A percentile compares a stretch with the other conserved stretches of the same genome.
These are phyloP conservation scores for Margaritifera margaritifera DNA, from an alignment of 2,888 invertebrate genomes.

Conservation along the genomic window DNA sequence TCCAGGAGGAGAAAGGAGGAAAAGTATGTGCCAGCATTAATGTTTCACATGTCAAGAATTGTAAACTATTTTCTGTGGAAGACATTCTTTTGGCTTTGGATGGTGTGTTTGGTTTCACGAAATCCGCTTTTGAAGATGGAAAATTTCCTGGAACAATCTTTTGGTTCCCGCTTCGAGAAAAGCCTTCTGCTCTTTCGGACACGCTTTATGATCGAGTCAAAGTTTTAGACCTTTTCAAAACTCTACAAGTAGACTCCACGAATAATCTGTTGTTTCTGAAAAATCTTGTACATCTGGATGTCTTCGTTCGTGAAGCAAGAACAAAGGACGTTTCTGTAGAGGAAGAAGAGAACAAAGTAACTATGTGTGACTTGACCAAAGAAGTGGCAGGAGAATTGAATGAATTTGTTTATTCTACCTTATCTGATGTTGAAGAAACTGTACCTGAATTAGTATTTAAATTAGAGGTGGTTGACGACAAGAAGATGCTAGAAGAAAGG, in stretches of 20 bases:
- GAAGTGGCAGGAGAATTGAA: too few species aligned
- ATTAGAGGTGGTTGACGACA: too few species aligned
- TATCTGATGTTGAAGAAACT: neutral
- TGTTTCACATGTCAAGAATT: conserved; percentile 9
- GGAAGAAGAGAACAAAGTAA: neutral
- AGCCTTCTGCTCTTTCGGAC: conserved; percentile 50
- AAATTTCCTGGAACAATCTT: conserved; percentile 60
- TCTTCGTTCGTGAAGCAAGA: conserved; percentile 24
- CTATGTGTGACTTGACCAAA: too few species aligned
- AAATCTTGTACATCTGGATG: conserved; percentile 50
- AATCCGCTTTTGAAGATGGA: conserved; percentile 33
- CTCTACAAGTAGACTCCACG: conserved; percentile 58
- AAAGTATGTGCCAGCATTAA: conserved; percentile 14
- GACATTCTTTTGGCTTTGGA: conserved; percentile 35
- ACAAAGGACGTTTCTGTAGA: neutral
- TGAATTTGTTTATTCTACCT: too few species aligned
- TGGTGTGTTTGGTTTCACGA: conserved; percentile 43
- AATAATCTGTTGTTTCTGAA: conserved; percentile 62
- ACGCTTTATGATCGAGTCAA: conserved; percentile 48
- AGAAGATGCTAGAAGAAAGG: too few species aligned
- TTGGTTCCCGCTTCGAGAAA: conserved; percentile 60
- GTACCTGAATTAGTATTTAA: neutral
- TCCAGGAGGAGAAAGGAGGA: conserved; percentile 3
- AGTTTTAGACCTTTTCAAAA: conserved; percentile 47
- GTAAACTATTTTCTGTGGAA: conserved; percentile 10